Base-by-base conservation (phyloP, 2,113 vertebrate genomes). In the Bos indicus region DNA sequence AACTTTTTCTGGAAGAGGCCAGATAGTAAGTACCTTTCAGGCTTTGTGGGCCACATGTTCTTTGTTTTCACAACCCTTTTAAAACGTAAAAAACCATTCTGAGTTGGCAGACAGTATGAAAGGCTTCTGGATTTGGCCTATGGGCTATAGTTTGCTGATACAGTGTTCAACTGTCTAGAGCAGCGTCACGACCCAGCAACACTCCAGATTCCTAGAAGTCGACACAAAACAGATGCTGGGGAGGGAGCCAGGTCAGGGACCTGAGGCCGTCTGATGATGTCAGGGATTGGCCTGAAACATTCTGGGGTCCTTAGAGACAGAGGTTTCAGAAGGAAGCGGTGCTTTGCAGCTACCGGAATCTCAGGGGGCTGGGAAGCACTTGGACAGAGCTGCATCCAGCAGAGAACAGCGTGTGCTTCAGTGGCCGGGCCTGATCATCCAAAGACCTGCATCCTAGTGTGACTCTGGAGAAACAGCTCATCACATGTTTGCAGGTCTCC, bases 1-100 rank as follows among this genome's bases (percentile, higher is more conserved):
- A 91, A 78, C 10, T 83, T 93, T 92, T 84, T 64, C 93, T 78
- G 30, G 59, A 82, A 43, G 40, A 89, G 56, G 46, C 33, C 28
- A 59, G 33, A 62, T 1, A 86, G 57, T 95, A 88, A 77, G 52
- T 86, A 89, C 33, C 77, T 74, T 74, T 95, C 25, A 95, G 54
- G 33, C 7, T 62, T 36, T 77, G 43, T 56, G 57, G 51, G 15
- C 59, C 26, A 56, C 26, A 46, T 17, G 57, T 87, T 91, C 28
- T 94, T 94, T 90, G 59, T 88, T 97, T 90, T 88, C 11, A 94
- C 10, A 91, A 93, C 33, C 13, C 25, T 88, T 94, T 86, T 78
- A 93, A 93, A 80, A 91, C 2, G 19, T 54, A 82, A 54, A 56
- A 95, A 89, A 67, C 64, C 28, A 93, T 51, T 93, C 25, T 95